phyloP scores from a whole-genome alignment of 1,140 invertebrate species.

The Lasaia peninsularis region DNA sequence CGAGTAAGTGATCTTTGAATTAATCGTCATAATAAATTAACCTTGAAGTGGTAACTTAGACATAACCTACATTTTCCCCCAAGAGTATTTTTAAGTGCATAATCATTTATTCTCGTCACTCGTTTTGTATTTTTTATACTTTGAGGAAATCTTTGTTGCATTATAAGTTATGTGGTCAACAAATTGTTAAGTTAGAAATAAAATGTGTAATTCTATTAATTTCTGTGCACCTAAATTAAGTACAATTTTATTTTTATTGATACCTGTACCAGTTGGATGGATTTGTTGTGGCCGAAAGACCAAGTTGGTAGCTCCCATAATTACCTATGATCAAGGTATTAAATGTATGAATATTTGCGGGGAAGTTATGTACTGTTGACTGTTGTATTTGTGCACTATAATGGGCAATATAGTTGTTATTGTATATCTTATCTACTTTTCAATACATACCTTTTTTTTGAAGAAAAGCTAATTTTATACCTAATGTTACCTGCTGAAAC shows the following conservation, averaged over 20 bases:
- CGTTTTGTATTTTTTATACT: neutral
- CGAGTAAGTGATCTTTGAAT: constrained; percentile 44
- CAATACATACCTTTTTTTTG: too few species aligned
- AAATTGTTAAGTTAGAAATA: neutral
- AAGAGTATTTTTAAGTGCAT: neutral
- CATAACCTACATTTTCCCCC: neutral
- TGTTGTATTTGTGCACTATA: constrained; percentile 3
- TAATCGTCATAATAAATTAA: constrained; percentile 21
- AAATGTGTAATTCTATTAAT: neutral
- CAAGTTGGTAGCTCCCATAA: constrained; percentile 45
- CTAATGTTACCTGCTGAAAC: too few species aligned
- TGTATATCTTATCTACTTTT: neutral
- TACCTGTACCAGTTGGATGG: constrained; percentile 48
- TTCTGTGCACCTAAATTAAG: neutral
- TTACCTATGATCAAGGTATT: constrained; percentile 45
- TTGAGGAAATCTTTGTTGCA: neutral
- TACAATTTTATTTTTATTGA: constrained; percentile 31
- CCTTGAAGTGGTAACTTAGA: constrained; percentile 22
- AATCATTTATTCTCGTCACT: neutral
- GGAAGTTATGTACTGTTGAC: constrained; percentile 23
- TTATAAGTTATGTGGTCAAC: neutral
- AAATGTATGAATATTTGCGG: constrained; percentile 16
- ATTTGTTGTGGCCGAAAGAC: constrained; percentile 62
- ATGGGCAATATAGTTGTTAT: constrained; percentile 13
- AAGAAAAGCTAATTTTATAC: too few species aligned